A percentile compares a stretch with the other conserved stretches of the same genome.
phyloP scores from a whole-genome alignment of 2,113 vertebrate genomes.

The Onychorhynchus coronatus region DNA sequence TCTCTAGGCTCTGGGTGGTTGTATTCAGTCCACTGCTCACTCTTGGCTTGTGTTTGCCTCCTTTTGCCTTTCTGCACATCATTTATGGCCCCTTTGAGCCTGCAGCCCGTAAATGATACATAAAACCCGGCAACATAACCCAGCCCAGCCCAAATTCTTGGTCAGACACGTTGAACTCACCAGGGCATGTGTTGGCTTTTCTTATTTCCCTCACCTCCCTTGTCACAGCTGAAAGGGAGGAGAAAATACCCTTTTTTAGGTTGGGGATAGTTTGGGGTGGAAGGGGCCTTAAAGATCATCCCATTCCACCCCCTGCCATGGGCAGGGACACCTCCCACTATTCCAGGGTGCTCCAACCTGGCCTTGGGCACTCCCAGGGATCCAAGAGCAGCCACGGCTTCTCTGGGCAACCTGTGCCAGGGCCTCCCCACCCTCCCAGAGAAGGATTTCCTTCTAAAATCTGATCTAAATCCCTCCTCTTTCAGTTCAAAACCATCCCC shows the following conservation, averaged over 20 bases:
- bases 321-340: not conserved
- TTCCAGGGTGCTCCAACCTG: accelerated
- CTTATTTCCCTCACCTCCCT: not conserved
- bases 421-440: not conserved
- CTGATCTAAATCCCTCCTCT: not conserved
- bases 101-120: not conserved
- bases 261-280: not conserved
- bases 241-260: not conserved
- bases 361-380: not conserved
- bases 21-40: not conserved
- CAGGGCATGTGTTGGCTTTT: not conserved
- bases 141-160: not conserved
- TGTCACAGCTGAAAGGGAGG: not conserved
- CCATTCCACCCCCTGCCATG: not conserved
- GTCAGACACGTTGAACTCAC: not conserved
- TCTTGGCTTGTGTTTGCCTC: not conserved
- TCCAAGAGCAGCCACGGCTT: not conserved
- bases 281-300: not conserved
- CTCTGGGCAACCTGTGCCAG: not conserved
- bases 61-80: not conserved
- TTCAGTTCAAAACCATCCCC: not conserved
- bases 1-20: not conserved
- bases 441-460: not conserved
- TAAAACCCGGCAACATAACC: not conserved
- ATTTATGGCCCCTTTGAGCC: not conserved